Conservation (phyloP, 2,888 invertebrate species). For the Nysson spinosus region DNA sequence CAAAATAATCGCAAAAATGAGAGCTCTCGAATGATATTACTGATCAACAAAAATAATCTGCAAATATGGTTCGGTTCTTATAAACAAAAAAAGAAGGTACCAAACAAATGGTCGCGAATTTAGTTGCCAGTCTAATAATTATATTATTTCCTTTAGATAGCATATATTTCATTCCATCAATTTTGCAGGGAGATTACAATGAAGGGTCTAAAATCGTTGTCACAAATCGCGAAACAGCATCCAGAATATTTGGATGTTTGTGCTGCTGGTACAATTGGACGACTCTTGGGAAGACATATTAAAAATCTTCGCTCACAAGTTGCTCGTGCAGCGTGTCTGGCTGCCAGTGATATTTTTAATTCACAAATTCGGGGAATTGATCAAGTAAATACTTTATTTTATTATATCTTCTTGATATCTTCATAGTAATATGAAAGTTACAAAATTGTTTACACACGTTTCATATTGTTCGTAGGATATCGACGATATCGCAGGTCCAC, state of each 20-base stretch:
- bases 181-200: slow-evolving; percentile 84
- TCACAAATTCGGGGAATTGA: slow-evolving; percentile 77
- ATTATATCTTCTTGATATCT: no score
- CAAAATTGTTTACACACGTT: neutral
- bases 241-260: slow-evolving; percentile 82
- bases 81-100: no score
- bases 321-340: slow-evolving; percentile 90
- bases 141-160: no score
- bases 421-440: no score
- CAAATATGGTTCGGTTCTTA: no score
- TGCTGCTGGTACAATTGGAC: slow-evolving; percentile 83
- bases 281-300: slow-evolving; percentile 87
- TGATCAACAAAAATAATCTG: no score
- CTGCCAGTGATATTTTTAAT: slow-evolving; percentile 88
- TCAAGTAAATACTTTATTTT: slow-evolving; percentile 65
- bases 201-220: slow-evolving; percentile 84
- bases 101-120: no score
- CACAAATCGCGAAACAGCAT: slow-evolving; percentile 84
- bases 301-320: slow-evolving; percentile 96
- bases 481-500: slow-evolving; percentile 89
- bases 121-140: no score
- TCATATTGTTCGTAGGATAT: slow-evolving; percentile 86
- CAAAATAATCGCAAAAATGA: no score
- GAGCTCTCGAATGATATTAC: no score
- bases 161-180: neutral